Base-by-base conservation (phyloP, 1,140 invertebrate species). In the Panonychus citri region DNA sequence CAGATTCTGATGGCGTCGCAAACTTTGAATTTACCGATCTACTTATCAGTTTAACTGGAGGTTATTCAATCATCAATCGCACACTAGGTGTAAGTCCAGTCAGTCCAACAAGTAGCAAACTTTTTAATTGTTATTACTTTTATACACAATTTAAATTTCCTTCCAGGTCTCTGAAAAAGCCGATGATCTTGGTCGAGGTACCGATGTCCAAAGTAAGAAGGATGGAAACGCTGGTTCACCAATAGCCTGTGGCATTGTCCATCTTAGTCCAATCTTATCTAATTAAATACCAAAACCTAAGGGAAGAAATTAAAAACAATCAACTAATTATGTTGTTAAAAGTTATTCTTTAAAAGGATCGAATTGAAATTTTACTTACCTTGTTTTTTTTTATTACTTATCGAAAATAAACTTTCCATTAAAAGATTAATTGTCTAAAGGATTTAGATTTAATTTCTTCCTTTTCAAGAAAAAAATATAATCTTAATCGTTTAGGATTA, bases 151-250 rank as follows among this genome's bases (percentile, higher is more conserved):
- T 40, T 48, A 19, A 8, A 8, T 48, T 48, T 19, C 5, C 25
- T 19, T 21, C 17, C 50, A 46, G 42, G 71, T 85, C 3, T 76
- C 78, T 10, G 73, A 75, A 56, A 64, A 71, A 7, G 58, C 64
- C 1, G 79, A 82, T 64, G 79, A 81, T 67, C 62, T 78, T 12
- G 80, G 79, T 1, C 64, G 63, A 57, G 76, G 77, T 2, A 54
- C 61, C 1, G 28, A 94, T 65, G 84, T 90, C 65, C 74, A 89
- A 49, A 93, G 88, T 70, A 82, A 82, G 70, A 83, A 83, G 13
- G 97, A 91, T 49, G 93, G 93, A 30, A 96, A 97, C 72, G 89
- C 93, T 61, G 93, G 93, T 3, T 87, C 79, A 53, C 79, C 93
- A 62, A 74, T 90, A 59, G 90, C 87, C n/a, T 97, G 93, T 68